Percentiles rank a stretch among this genome's conserved stretches.
Evolutionary conservation across 1,140 invertebrate species (phyloP).

Genomic region (Harlomillsia oculata): DNA sequence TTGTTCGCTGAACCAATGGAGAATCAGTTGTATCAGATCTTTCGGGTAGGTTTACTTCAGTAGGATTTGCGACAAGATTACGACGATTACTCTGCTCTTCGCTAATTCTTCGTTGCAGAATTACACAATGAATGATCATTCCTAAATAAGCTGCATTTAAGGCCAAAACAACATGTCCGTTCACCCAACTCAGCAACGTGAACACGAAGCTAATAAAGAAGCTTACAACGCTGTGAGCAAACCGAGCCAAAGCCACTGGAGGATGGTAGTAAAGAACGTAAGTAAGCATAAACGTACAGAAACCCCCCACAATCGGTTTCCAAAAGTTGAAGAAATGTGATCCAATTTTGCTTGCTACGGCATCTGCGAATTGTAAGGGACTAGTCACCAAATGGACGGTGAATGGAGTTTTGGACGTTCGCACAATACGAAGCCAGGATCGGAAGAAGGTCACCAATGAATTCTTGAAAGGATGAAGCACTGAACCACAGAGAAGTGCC

Average conservation of each 20-base stretch:
- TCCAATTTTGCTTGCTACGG: conserved; percentile 60
- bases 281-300: conserved; percentile 32
- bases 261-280: conserved; percentile 33
- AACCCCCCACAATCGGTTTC: conserved; percentile 46
- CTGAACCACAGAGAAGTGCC: conserved; percentile 82
- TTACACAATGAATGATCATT: neutral
- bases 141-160: conserved; percentile 21
- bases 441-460: conserved; percentile 57
- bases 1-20: no score
- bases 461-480: conserved; percentile 78
- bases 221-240: conserved; percentile 7
- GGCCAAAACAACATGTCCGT: conserved; percentile 19
- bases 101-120: no score
- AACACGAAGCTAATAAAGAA: neutral
- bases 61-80: no score
- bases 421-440: no score
- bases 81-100: neutral
- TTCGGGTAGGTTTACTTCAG: no score
- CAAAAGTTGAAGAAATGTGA: conserved; percentile 50
- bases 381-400: conserved; percentile 59
- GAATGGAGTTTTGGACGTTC: conserved; percentile 49
- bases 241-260: conserved; percentile 25
- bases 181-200: conserved; percentile 23
- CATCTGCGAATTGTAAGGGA: conserved; percentile 61
- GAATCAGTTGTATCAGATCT: no score